These are phyloP conservation scores for Epinephelus lanceolatus DNA, from an alignment of 2,113 vertebrate species.

Conservation along the genomic window DNA sequence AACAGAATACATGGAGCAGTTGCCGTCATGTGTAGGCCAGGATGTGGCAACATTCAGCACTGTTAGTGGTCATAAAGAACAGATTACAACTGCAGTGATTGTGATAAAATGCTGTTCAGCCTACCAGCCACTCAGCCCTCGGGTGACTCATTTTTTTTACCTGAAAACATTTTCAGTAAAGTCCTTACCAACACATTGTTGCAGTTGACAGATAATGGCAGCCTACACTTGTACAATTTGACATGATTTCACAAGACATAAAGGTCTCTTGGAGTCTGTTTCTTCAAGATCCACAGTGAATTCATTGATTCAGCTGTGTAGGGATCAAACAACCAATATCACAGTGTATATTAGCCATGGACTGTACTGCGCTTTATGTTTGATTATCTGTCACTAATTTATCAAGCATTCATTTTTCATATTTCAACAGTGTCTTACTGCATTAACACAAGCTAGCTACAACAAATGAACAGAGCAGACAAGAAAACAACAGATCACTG, in stretches of 20 bases:
- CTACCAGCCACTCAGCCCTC: conserved; percentile 15
- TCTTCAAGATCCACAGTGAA: not conserved
- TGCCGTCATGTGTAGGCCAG: not conserved
- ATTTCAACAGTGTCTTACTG: not conserved
- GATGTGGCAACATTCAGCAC: not conserved
- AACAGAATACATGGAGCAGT: not conserved
- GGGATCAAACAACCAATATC: not conserved
- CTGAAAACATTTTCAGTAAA: conserved; percentile 38
- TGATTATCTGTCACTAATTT: not conserved
- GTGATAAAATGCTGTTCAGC: conserved; percentile 30
- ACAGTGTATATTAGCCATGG: not conserved
- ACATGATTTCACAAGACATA: conserved; percentile 23
- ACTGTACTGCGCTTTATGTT: not conserved
- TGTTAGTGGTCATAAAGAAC: conserved; percentile 7
- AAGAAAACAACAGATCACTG: not conserved
- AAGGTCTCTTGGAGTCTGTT: not conserved
- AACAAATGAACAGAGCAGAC: not conserved
- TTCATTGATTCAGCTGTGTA: not conserved
- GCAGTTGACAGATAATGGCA: conserved; percentile 20
- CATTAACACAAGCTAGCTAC: not conserved
- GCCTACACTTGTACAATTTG: conserved; percentile 22
- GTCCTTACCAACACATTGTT: conserved; percentile 2
- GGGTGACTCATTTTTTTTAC: conserved; percentile 36
- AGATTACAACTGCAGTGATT: conserved; percentile 23
- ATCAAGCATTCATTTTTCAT: not conserved